Percentiles rank a stretch among this genome's conserved stretches.
Evolutionary conservation across 2,888 invertebrate genomes (phyloP).

Genomic region (Amiota communis): DNA sequence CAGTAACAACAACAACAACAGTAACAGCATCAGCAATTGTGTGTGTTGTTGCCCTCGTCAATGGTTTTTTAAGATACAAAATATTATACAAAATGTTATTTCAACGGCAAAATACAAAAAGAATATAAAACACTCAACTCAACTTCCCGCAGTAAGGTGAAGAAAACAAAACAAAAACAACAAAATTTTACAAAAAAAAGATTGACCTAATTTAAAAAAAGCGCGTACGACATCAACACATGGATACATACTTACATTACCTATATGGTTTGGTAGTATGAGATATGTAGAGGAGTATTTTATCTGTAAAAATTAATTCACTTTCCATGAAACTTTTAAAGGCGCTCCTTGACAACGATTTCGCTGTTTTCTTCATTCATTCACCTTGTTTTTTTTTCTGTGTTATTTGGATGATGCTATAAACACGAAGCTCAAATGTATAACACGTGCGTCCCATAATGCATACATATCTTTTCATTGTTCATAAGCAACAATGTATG

Average conservation of each 20-base stretch:
- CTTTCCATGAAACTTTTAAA: constrained; percentile 36
- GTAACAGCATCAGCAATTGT: neutral
- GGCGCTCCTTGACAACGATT: neutral
- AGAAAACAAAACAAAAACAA: neutral
- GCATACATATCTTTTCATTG: neutral
- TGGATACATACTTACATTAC: no score
- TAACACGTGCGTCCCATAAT: constrained; percentile 23
- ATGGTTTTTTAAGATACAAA: neutral
- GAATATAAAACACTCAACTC: neutral
- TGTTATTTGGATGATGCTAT: neutral
- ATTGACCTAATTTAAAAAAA: constrained; percentile 51
- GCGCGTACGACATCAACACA: constrained; percentile 16
- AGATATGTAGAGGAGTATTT: constrained; percentile 22
- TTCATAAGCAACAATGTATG: no score
- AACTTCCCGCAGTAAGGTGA: no score
- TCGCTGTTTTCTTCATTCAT: neutral
- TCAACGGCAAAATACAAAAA: neutral
- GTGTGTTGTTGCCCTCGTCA: no score
- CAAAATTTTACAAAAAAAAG: constrained; percentile 34
- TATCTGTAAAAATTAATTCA: constrained; percentile 48
- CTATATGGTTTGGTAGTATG: no score
- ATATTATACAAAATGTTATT: neutral
- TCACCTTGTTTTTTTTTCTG: neutral
- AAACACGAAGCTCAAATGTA: constrained; percentile 17
- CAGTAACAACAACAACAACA: neutral